Evolutionary conservation across 1,140 invertebrate species (phyloP), one percentile per base, ranked within the genome.

Genomic region (Frieseomelitta varia): DNA sequence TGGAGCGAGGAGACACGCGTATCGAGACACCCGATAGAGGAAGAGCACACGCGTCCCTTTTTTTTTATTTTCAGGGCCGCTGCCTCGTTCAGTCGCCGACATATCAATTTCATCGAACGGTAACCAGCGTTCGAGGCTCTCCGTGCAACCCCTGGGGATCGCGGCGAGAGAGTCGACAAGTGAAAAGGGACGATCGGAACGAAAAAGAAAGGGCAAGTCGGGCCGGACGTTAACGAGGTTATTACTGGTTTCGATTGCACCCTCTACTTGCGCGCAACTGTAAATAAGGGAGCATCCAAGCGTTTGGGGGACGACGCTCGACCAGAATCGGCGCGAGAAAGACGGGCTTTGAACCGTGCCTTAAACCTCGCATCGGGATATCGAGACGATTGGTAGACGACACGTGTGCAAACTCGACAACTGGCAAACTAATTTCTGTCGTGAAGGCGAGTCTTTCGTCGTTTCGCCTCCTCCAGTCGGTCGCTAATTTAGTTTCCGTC

Each of bases 21-120:
- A 30, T 77, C 58, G 47, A 53, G 61, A 8, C 21, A 68, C 27
- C n/a, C 56, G 4, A 8, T 56, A 19, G 30, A 58, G 47, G n/a
- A 47, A 30, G 21, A 47, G 34, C 51, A 21, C 56, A 73, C 27
- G 30, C 63, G 11, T 24, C 56, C 24, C 47, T 65, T 71, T 21
- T 78, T 51, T 21, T 78, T 51, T 53, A 21, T 51, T 21, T 78
- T 51, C 58, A 21, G 0, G 24, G 53, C 58, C 15, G 19, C 71
- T 65, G 63, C 76, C 63, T 39, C 34, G 53, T 47, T 71, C 24
- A 58, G 21, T 76, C 84, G 24, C 74, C 84, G 76, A 94, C 92
- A 90, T 91, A 93, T 93, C 93, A 93, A 93, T 93, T 91, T 87
- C 80, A 63, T 89, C 71, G 81, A 84, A 88, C 67, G 74, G 65